A percentile compares a stretch with the other conserved stretches of the same genome.
Evolutionary conservation across 2,113 vertebrate genomes (phyloP).

Genomic region (Rhea pennata): DNA sequence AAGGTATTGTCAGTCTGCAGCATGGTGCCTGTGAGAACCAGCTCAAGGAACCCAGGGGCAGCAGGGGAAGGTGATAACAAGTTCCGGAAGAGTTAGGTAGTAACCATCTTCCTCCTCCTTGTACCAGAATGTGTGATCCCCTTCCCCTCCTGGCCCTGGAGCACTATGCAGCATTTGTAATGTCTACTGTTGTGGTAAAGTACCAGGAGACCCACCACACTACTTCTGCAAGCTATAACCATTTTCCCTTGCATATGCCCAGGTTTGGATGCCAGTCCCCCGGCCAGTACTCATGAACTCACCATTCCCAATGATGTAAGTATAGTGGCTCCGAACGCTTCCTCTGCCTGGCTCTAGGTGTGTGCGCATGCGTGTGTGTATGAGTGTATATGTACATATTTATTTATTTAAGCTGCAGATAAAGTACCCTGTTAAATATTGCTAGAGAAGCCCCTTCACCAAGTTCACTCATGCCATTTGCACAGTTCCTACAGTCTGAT

Average conservation of each 20-base stretch:
- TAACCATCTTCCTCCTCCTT: constrained; percentile 22
- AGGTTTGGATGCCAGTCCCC: constrained; percentile 97
- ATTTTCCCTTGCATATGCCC: constrained; percentile 71
- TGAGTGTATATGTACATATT: not conserved
- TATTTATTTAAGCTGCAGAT: not conserved
- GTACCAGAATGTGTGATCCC: constrained; percentile 61
- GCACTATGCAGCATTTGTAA: constrained; percentile 44
- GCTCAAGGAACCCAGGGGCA: not conserved
- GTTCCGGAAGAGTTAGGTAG: constrained; percentile 22
- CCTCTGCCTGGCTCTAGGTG: not conserved
- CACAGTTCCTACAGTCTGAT: not conserved
- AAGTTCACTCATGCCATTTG: not conserved
- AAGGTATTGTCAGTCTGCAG: not conserved
- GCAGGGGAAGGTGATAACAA: not conserved
- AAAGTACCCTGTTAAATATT: not conserved
- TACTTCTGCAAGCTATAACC: constrained; percentile 53
- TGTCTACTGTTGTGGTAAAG: constrained; percentile 20
- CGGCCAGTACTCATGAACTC: constrained; percentile 98
- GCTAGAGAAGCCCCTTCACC: not conserved
- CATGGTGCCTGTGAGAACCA: not conserved
- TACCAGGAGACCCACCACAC: not conserved
- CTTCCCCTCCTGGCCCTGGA: constrained; percentile 13
- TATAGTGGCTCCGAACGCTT: constrained; percentile 59
- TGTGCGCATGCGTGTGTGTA: not conserved
- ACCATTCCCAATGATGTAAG: constrained; percentile 99